Percentiles rank a stretch among this genome's conserved stretches.
Conservation (phyloP, 2,797 vertebrate genomes). For the Acropternis orthonyx region DNA sequence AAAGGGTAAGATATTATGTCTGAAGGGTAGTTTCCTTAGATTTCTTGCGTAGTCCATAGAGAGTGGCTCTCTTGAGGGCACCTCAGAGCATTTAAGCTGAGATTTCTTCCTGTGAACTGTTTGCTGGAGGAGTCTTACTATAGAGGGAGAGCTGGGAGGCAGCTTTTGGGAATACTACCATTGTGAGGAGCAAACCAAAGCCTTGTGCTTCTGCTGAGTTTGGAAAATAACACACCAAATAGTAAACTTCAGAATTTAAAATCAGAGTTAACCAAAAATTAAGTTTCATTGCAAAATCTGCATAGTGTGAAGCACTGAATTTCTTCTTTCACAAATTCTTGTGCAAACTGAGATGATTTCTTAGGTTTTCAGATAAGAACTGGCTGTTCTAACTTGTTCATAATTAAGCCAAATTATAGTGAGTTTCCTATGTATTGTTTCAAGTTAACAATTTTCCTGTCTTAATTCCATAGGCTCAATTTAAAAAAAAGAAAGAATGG, state of each 20-base stretch:
- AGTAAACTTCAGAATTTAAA: not conserved
- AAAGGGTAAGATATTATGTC: not conserved
- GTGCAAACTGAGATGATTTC: not conserved
- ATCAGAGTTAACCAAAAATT: not conserved
- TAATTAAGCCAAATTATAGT: not conserved
- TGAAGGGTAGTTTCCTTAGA: not conserved
- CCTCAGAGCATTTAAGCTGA: not conserved
- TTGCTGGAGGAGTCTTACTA: not conserved
- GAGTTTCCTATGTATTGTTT: not conserved
- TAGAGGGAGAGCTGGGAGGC: not conserved
- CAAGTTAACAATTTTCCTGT: not conserved
- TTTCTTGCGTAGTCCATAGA: not conserved
- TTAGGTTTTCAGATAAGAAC: not conserved
- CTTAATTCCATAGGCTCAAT: conserved; percentile 6
- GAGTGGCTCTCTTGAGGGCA: not conserved
- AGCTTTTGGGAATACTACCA: not conserved
- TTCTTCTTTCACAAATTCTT: not conserved
- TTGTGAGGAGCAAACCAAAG: not conserved
- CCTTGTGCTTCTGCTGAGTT: not conserved
- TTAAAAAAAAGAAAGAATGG: not conserved
- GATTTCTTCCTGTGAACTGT: not conserved
- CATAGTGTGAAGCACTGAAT: not conserved
- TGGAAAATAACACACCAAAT: not conserved
- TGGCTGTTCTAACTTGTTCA: not conserved
- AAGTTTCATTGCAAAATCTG: not conserved